Base-by-base conservation (phyloP, 2,888 invertebrate species). In the Drosophila bunnanda region DNA sequence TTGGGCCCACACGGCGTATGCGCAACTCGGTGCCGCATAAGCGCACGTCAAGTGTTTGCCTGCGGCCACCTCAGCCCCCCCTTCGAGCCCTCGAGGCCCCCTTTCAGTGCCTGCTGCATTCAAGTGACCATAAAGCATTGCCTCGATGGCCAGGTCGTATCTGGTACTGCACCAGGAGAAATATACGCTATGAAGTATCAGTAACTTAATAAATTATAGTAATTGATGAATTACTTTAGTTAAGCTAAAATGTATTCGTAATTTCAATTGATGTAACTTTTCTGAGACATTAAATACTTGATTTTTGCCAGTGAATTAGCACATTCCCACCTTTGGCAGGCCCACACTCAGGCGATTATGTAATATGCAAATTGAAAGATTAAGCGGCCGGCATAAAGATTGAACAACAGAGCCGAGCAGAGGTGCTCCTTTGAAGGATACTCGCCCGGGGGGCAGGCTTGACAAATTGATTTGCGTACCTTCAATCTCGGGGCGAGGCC, bases 81-180 rank as follows among this genome's bases (percentile, higher is more conserved):
- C n/a, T 20, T 9, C n/a, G 4, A 39, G 17, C 39, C 34, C 34
- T 36, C 17, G 41, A 50, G 34, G 55, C 64, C 56, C 72, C 65
- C 62, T 53, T 28, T 69, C 70, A 71, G 67, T 77, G 64, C 78
- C 71, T 78, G 67, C 78, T 78, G 69, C 64, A 65, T 73, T 80
- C 69, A 80, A 77, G 80, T 82, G 78, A 82, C 82, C 77, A 78
- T 80, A 80, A 78, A 78, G 78, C 76, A 85, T 74, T 75, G 72
- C 59, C 72, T 68, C 56, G 61, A 76, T 65, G 75, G 46, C 36
- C 43, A 57, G 46, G 34, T 55, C 25, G 50, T 43, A 38, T 57
- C 61, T 44, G 41, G 32, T 20, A 38, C 0, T 34, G 53, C 61
- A 60, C 56, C 25, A 7, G 4, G 22, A 55, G 32, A 60, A 60